A percentile compares a stretch with the other conserved stretches of the same genome.
These are phyloP conservation scores for Athetis lepigone DNA, from an alignment of 2,888 invertebrate species.

Conservation along the genomic window DNA sequence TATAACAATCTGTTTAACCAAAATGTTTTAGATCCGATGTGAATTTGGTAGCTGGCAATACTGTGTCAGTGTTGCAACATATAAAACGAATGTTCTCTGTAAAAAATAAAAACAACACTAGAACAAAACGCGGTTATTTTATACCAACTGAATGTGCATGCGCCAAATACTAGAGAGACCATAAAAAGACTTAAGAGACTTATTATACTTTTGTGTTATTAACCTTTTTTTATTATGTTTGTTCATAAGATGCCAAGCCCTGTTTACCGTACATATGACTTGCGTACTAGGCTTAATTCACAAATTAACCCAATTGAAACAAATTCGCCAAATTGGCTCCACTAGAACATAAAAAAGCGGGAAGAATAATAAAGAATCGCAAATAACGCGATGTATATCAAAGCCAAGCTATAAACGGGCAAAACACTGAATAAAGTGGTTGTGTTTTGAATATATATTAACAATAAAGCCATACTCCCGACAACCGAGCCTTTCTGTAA, in stretches of 20 bases:
- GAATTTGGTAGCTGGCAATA: background rate
- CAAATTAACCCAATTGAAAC: slow-evolving; percentile 3
- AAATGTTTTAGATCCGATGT: slow-evolving; percentile 22
- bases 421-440: slow-evolving; percentile 23
- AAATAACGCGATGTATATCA: slow-evolving; percentile 27
- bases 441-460: slow-evolving; percentile 40
- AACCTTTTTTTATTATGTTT: too few relatives aligned
- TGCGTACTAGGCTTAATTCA: background rate
- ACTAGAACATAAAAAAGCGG: slow-evolving; percentile 9
- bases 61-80: background rate
- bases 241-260: too few relatives aligned
- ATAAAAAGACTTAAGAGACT: slow-evolving; percentile 1
- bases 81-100: background rate
- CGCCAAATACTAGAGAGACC: background rate
- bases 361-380: slow-evolving; percentile 20
- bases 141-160: background rate
- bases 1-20: slow-evolving; percentile 18
- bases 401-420: slow-evolving; percentile 37
- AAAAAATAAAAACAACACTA: background rate
- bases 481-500: slow-evolving; percentile 1
- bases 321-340: slow-evolving; percentile 11
- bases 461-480: slow-evolving; percentile 21
- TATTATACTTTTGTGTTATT: background rate
- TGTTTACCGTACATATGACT: background rate
- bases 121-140: background rate